Evolutionary conservation across 2,797 vertebrate species (phyloP).

Genomic region (Nyctalus aviator): DNA sequence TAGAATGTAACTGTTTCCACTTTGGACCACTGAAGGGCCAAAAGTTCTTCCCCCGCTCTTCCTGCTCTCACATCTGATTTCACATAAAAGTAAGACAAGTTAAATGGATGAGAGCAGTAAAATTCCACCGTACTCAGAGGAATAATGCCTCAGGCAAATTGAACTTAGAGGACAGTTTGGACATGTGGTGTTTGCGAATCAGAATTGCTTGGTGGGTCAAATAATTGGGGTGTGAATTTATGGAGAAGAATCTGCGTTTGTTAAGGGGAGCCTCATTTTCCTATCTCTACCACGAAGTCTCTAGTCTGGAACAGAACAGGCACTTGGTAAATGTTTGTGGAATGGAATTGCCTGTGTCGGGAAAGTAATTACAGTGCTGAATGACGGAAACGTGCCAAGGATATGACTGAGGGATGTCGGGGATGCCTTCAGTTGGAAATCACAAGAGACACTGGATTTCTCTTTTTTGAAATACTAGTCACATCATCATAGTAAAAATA

Average conservation of each 20-base stretch:
- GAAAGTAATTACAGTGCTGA: constrained; percentile 69
- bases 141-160: constrained; percentile 38
- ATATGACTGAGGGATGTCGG: constrained; percentile 64
- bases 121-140: constrained; percentile 57
- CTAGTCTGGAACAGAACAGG: constrained; percentile 41
- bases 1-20: constrained; percentile 73
- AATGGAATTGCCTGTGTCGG: constrained; percentile 56
- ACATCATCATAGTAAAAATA: constrained; percentile 71
- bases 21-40: constrained; percentile 65
- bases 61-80: constrained; percentile 73
- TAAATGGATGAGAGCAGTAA: constrained; percentile 58
- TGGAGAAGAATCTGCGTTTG: not conserved
- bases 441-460: constrained; percentile 44
- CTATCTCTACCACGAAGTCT: not conserved
- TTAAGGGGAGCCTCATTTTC: not conserved
- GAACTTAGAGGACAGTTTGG: constrained; percentile 17
- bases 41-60: constrained; percentile 68
- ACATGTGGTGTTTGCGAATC: constrained; percentile 33
- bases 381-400: constrained; percentile 65
- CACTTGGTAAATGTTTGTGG: constrained; percentile 65
- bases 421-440: constrained; percentile 66
- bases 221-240: not conserved
- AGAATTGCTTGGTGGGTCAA: constrained; percentile 48
- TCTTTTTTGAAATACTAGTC: constrained; percentile 51
- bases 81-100: constrained; percentile 70